Percentiles rank a stretch among this genome's conserved stretches.
Evolutionary conservation across 2,888 invertebrate species (phyloP).

Genomic region (Drepana falcataria): DNA sequence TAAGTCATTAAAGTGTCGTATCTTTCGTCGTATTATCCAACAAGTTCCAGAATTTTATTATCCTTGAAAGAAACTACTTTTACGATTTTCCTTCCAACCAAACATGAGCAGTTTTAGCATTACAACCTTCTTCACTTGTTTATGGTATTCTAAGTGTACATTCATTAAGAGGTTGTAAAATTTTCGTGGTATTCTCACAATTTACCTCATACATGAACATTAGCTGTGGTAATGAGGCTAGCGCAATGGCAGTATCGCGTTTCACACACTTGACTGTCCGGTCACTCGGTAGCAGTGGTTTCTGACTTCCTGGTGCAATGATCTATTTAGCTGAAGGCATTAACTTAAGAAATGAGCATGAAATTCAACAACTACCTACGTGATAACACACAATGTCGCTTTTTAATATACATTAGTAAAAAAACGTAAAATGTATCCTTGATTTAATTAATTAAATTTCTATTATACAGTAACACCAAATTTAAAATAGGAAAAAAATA

Average conservation of each 20-base stretch:
- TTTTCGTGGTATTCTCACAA: background rate
- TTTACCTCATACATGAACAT: background rate
- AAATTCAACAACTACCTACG: constrained; percentile 20
- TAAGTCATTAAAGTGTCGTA: constrained; percentile 26
- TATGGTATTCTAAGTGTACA: background rate
- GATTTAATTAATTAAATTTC: constrained; percentile 22
- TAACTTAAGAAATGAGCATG: constrained; percentile 18
- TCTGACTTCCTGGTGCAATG: constrained; percentile 32
- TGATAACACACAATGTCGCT: constrained; percentile 17
- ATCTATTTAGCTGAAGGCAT: constrained; percentile 13
- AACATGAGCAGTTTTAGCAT: no score
- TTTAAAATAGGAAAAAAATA: constrained; percentile 1
- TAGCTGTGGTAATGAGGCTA: background rate
- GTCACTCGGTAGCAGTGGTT: constrained; percentile 3
- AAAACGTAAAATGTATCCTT: constrained; percentile 13
- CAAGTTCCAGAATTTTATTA: constrained; percentile 2
- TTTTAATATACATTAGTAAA: constrained; percentile 15
- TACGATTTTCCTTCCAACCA: background rate
- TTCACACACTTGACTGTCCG: background rate
- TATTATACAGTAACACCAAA: background rate
- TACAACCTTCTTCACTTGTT: no score
- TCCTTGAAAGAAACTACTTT: background rate
- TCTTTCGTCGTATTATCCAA: constrained; percentile 21
- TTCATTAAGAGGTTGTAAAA: background rate
- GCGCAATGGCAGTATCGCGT: background rate